A percentile compares a stretch with the other conserved stretches of the same genome.
phyloP scores from a whole-genome alignment of 2,797 vertebrate genomes.

The Anguilla pacifica region DNA sequence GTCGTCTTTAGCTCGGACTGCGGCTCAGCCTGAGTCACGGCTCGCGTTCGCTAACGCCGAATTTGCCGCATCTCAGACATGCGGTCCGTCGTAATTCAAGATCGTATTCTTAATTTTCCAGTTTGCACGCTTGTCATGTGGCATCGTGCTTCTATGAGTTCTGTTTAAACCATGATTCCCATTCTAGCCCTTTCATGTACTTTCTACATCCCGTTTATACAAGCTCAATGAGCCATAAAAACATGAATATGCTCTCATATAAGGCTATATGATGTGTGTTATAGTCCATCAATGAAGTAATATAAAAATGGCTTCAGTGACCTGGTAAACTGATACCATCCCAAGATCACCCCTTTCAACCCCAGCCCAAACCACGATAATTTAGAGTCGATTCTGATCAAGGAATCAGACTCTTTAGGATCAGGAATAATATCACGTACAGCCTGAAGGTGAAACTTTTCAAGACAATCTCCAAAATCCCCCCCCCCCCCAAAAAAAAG shows the following conservation, averaged over 20 bases:
- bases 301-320: background rate
- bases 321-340: background rate
- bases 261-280: background rate
- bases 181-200: background rate
- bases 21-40: conserved; percentile 47
- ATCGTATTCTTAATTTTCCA: background rate
- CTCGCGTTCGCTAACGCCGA: conserved; percentile 34
- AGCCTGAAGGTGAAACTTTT: no score
- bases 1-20: conserved; percentile 27
- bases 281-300: background rate
- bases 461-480: no score
- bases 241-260: background rate
- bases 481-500: no score
- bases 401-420: no score
- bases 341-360: background rate
- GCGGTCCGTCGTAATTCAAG: background rate
- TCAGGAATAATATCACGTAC: no score
- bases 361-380: no score
- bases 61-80: background rate
- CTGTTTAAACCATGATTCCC: background rate
- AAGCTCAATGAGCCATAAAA: background rate
- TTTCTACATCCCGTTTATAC: background rate
- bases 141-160: background rate
- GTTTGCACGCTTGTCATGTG: background rate
- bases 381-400: no score